phyloP scores from a whole-genome alignment of 2,113 vertebrate species.

The Urocitellus parryii region DNA sequence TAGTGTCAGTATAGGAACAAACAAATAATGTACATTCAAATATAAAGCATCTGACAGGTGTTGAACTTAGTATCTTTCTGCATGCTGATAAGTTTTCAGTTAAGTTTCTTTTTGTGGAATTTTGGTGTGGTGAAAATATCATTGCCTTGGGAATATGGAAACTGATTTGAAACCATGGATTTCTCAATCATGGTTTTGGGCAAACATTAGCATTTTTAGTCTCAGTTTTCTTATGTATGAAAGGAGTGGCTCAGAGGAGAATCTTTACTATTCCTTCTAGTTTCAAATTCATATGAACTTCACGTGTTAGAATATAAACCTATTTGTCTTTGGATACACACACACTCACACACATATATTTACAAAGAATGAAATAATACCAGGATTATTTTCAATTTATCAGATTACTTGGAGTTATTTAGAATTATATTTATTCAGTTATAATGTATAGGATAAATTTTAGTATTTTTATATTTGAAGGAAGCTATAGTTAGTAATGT shows the following conservation, averaged over 20 bases:
- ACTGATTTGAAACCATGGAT: not conserved
- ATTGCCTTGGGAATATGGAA: slow-evolving; percentile 36
- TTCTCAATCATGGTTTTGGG: slow-evolving; percentile 30
- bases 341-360: not conserved
- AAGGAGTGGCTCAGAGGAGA: not conserved
- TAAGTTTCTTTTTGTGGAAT: not conserved
- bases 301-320: not conserved
- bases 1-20: not conserved
- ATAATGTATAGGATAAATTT: not conserved
- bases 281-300: slow-evolving; percentile 28
- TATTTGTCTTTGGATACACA: not conserved
- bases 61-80: not conserved
- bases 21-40: slow-evolving; percentile 6
- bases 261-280: not conserved
- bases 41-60: not conserved
- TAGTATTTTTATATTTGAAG: slow-evolving; percentile 37
- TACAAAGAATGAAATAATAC: not conserved
- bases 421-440: slow-evolving; percentile 16
- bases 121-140: slow-evolving; percentile 24
- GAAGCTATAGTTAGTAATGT: slow-evolving; percentile 8
- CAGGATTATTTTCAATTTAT: not conserved
- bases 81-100: not conserved
- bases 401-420: slow-evolving; percentile 18
- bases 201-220: not conserved
- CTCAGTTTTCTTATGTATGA: not conserved